Base-by-base conservation (phyloP, 2,797 vertebrate genomes). In the Pristis pectinata region DNA sequence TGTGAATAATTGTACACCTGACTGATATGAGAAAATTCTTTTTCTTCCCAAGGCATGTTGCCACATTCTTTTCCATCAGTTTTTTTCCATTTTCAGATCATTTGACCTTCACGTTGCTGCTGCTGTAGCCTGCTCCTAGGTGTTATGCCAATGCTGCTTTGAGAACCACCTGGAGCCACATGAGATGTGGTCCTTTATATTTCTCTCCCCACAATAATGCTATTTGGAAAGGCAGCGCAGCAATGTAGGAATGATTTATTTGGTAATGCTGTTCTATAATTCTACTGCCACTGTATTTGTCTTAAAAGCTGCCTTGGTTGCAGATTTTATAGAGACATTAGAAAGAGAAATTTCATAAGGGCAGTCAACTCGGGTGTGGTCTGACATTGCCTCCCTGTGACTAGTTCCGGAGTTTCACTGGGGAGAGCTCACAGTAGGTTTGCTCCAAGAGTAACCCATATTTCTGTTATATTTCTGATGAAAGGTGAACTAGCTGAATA, bases 1-100 rank as follows among this genome's bases (percentile, higher is more conserved):
- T 41, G 87, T 64, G 61, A 67, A 41, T 37, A 67, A 37, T 91
- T 91, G n/a, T 91, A 91, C 87, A 67, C n/a, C 59, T 87, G 83
- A 87, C 83, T 91, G 87, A 91, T 34, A 11, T 91, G 59, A 41
- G 22, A 19, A 91, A 59, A 89, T 17, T 61, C 34, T 61, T 4
- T 22, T 13, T 61, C n/a, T 89, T n/a, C 13, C 85, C 56, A 64
- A 64, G 59, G 56, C 61, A 64, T 91, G 59, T 37, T 41, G n/a
- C n/a, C 22, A 37, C 37, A 67, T 41, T 15, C 37, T 91, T 64
- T 91, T n/a, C 87, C 59, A 2, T 59, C 13, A 59, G 9, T 85
- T 85, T 56, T n/a, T 30, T 85, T 27, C 53, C 59, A 37, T 67
- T 67, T 37, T 91, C 59, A 24, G 17, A 0, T 91, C n/a, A 41